These are phyloP conservation scores for Schrankia costaestrigalis DNA, from an alignment of 2,888 invertebrate species.

Conservation along the genomic window DNA sequence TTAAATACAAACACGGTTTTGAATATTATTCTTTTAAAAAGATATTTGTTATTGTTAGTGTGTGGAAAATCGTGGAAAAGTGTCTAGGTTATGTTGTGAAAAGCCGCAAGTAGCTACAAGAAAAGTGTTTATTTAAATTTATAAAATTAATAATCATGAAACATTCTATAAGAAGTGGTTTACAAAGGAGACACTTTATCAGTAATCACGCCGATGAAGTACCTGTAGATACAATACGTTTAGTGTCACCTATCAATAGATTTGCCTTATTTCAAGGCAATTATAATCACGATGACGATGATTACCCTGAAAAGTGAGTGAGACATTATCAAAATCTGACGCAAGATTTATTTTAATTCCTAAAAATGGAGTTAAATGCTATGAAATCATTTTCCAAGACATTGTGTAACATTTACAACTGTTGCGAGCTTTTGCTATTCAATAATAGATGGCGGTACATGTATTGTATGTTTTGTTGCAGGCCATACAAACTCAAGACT, in stretches of 20 bases:
- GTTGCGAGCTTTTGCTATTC: conserved; percentile 16
- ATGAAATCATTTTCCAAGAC: neutral
- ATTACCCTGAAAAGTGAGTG: conserved; percentile 64
- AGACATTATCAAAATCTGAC: too few species aligned
- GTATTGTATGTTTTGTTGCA: conserved; percentile 41
- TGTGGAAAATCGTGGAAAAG: conserved; percentile 12
- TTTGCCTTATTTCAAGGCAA: conserved; percentile 63
- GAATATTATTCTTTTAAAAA: too few species aligned
- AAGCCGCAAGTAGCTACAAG: conserved; percentile 14
- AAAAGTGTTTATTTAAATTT: neutral
- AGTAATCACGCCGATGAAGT: conserved; percentile 55
- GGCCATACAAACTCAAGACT: conserved; percentile 54
- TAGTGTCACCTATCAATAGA: conserved; percentile 66
- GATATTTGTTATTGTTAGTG: conserved; percentile 9
- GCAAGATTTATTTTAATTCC: too few species aligned
- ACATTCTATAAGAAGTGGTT: conserved; percentile 43
- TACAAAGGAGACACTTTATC: conserved; percentile 63
- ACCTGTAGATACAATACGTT: conserved; percentile 60
- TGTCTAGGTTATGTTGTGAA: conserved; percentile 50
- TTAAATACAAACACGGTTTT: too few species aligned
- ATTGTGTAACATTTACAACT: neutral
- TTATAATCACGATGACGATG: conserved; percentile 50
- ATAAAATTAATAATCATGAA: conserved; percentile 51
- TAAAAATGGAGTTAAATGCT: neutral
- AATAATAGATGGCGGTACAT: conserved; percentile 36